Conservation (phyloP, 2,797 vertebrate species). For the Australoheros facetus region DNA sequence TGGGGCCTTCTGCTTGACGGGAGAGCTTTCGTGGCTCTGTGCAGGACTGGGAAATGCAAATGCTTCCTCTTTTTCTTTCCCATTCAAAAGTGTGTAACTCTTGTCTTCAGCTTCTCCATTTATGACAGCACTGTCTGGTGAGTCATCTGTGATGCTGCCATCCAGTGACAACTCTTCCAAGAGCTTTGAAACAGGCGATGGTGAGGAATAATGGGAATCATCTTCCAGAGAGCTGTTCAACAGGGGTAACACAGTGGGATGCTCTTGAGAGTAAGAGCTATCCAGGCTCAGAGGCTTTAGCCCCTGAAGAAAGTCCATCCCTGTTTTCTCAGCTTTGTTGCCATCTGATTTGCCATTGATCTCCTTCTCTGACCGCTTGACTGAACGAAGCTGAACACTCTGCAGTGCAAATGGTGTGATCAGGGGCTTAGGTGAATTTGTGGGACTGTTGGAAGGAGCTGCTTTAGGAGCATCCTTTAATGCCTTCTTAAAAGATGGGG, state of each 20-base stretch:
- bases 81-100: constrained; percentile 31
- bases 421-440: constrained; percentile 83
- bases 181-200: constrained; percentile 76
- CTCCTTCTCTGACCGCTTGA: constrained; percentile 77
- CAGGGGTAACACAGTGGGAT: constrained; percentile 39
- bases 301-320: constrained; percentile 50
- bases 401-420: constrained; percentile 91
- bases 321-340: constrained; percentile 74
- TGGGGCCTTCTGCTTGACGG: constrained; percentile 89
- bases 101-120: constrained; percentile 39
- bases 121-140: constrained; percentile 5
- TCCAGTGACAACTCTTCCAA: constrained; percentile 70
- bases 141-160: constrained; percentile 57
- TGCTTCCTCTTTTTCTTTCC: constrained; percentile 43
- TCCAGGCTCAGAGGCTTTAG: constrained; percentile 69
- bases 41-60: constrained; percentile 12
- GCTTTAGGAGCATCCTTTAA: constrained; percentile 72
- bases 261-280: constrained; percentile 62
- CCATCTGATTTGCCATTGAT: constrained; percentile 57
- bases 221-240: constrained; percentile 46
- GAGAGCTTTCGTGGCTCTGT: constrained; percentile 62
- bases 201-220: constrained; percentile 45
- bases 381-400: constrained; percentile 90
- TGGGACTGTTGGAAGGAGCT: constrained; percentile 59
- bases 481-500: constrained; percentile 78